These are phyloP conservation scores for Solea senegalensis DNA, from an alignment of 2,113 vertebrate species.

Conservation along the genomic window DNA sequence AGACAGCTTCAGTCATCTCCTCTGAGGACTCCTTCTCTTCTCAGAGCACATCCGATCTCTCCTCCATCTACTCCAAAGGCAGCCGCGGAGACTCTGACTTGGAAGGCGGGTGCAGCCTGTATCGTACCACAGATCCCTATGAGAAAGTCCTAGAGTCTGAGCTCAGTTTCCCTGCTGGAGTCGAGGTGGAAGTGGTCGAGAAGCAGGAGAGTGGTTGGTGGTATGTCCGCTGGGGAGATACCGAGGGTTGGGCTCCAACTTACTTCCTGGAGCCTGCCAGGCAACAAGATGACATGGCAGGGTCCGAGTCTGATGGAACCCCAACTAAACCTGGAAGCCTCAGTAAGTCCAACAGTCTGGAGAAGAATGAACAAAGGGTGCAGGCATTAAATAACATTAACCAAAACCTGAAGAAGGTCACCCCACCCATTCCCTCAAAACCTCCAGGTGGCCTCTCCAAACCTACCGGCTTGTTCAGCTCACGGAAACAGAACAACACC, in stretches of 20 bases:
- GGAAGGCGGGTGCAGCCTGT: constrained; percentile 77
- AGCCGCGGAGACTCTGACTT: constrained; percentile 86
- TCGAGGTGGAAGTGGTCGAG: constrained; percentile 93
- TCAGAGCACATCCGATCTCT: constrained; percentile 89
- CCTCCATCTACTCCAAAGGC: constrained; percentile 85
- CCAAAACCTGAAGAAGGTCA: constrained; percentile 87
- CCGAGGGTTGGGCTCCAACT: constrained; percentile 96
- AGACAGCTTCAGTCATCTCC: constrained; percentile 87
- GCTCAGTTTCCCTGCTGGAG: constrained; percentile 93
- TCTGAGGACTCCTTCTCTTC: constrained; percentile 88
- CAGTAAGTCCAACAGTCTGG: constrained; percentile 95
- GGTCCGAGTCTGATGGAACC: constrained; percentile 81
- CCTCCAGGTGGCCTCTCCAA: constrained; percentile 93
- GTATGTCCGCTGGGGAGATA: constrained; percentile 89
- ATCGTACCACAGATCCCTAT: constrained; percentile 90
- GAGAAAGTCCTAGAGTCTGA: constrained; percentile 95
- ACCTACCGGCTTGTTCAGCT: constrained; percentile 76
- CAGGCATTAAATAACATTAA: constrained; percentile 96
- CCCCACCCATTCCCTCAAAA: constrained; percentile 95
- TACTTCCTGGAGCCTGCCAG: constrained; percentile 88
- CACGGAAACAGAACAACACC: constrained; percentile 88
- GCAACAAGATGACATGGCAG: constrained; percentile 79
- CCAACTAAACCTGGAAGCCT: constrained; percentile 84
- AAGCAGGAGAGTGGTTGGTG: constrained; percentile 98
- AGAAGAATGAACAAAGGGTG: constrained; percentile 95